Conservation (phyloP, 2,113 vertebrate species). For the Saiga tatarica region DNA sequence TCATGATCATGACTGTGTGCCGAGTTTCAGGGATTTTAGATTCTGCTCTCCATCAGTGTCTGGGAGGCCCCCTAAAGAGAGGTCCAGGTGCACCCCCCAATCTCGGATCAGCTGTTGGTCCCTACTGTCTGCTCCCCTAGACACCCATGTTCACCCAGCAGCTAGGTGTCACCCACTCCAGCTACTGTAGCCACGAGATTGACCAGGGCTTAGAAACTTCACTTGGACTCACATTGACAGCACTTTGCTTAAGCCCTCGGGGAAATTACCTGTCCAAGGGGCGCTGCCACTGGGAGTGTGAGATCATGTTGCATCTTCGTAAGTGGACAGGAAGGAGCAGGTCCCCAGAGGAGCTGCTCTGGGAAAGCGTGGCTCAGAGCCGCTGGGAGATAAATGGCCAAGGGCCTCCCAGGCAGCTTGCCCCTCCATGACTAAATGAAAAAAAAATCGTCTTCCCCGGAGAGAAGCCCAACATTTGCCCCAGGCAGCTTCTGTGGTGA, state of each 20-base stretch:
- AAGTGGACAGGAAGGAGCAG: not conserved
- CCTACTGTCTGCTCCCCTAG: not conserved
- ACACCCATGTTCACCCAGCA: not conserved
- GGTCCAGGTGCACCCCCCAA: not conserved
- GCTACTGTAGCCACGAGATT: not conserved
- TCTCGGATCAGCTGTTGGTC: not conserved
- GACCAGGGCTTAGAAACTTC: not conserved
- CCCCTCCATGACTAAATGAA: not conserved
- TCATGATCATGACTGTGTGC: not conserved
- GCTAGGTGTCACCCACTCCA: not conserved
- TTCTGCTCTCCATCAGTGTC: not conserved
- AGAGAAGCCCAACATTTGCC: not conserved
- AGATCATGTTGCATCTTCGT: not conserved
- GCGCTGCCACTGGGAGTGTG: not conserved
- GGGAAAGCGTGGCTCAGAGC: rapidly evolving
- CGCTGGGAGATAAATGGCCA: rapidly evolving
- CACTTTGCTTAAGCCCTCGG: rapidly evolving
- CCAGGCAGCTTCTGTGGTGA: not conserved
- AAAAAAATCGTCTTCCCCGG: not conserved
- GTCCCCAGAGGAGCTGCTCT: not conserved
- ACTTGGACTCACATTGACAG: not conserved
- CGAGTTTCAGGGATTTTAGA: not conserved
- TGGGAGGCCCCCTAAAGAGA: not conserved
- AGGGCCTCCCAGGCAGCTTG: not conserved
- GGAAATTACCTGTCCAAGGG: not conserved